Percentiles rank a stretch among this genome's conserved stretches.
phyloP scores from a whole-genome alignment of 2,888 invertebrate species.

The Perizoma flavofasciatum region DNA sequence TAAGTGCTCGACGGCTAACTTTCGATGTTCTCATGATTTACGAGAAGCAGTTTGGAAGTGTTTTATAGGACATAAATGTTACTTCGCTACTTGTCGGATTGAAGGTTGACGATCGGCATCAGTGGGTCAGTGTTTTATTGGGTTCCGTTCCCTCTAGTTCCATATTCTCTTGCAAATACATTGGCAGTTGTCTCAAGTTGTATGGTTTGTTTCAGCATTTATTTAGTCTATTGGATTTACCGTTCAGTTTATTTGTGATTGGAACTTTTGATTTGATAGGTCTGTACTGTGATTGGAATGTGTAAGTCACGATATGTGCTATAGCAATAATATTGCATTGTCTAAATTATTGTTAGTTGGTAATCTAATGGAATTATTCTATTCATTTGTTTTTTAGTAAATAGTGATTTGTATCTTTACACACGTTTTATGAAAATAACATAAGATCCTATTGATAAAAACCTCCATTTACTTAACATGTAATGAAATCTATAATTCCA shows the following conservation, averaged over 20 bases:
- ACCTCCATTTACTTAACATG: constrained; percentile 19
- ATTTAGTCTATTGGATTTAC: constrained; percentile 21
- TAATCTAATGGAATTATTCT: too few species aligned
- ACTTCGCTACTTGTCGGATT: constrained; percentile 80
- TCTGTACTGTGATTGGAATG: too few species aligned
- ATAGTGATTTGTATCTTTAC: too few species aligned
- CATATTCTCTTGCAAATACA: constrained; percentile 49
- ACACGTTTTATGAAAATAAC: not conserved
- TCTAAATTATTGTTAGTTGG: too few species aligned
- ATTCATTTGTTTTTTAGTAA: too few species aligned
- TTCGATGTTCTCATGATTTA: constrained; percentile 70
- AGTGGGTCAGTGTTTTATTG: constrained; percentile 68
- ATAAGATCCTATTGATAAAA: constrained; percentile 18
- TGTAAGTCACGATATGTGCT: too few species aligned
- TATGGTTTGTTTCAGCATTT: constrained; percentile 32
- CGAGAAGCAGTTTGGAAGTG: constrained; percentile 78
- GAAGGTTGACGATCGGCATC: constrained; percentile 74
- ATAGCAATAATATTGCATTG: too few species aligned
- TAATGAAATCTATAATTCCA: constrained; percentile 18
- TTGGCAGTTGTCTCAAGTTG: constrained; percentile 38
- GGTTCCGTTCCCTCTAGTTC: constrained; percentile 44
- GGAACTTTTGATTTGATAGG: constrained; percentile 12
- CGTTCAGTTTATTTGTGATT: constrained; percentile 13
- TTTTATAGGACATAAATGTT: constrained; percentile 83
- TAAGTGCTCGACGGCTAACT: constrained; percentile 81